Evolutionary conservation across 2,797 vertebrate genomes (phyloP), one percentile per base, ranked within the genome.

Genomic region (Microcaecilia unicolor): DNA sequence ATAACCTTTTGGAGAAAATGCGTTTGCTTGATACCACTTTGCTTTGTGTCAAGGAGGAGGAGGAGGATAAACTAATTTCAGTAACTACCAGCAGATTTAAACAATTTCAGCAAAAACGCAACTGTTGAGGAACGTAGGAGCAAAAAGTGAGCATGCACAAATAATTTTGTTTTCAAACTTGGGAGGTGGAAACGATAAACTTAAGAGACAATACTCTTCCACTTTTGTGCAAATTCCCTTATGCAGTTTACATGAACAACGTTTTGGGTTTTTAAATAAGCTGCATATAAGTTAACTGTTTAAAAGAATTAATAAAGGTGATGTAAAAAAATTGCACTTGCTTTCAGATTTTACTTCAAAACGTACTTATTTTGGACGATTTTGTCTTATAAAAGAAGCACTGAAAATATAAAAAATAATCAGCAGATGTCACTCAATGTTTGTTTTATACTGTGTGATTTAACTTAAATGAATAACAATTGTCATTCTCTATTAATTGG

Each of bases 251-350:
- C 4, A 7, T 57, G 37, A 57, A 59, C 58, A 48, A 52, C 24
- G 41, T 17, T 41, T 10, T 9, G 44, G 48, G n/a, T 43, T 61
- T 73, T 65, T 54, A 37, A 60, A 55, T 60, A 55, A 73, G 65
- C 70, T 79, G 58, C 72, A 48, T 44, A 34, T 38, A 48, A 55
- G 58, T 46, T 51, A 58, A 53, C 40, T 55, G 25, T 51, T 67
- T 63, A n/a, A 37, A 53, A 55, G 41, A 55, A 45, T 67, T 42
- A 79, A 74, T 82, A 78, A 82, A 80, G 54, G 61, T 56, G 72
- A 70, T 67, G 57, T 49, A 55, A 65, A 59, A n/a, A 71, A 76
- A 58, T 39, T 62, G 41, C 10, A 31, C 7, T 41, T 27, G 60
- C 59, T 51, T 67, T 58, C 27, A 64, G 57, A 44, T 70, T 73